Base-by-base conservation (phyloP, 2,113 vertebrate genomes). In the Chionodraco myersi region DNA sequence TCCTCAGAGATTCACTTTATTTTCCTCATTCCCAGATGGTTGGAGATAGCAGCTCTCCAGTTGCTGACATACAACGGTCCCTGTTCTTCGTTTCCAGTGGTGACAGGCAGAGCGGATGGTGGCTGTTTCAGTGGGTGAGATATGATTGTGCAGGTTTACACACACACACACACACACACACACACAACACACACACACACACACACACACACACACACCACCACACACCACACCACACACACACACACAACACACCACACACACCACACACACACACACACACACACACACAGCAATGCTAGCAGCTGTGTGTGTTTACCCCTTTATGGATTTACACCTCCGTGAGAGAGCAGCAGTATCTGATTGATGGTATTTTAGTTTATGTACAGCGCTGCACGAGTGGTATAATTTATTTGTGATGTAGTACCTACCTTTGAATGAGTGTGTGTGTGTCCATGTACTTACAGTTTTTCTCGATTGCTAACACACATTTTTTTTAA, bases 21-120 rank as follows among this genome's bases (percentile, higher is more conserved):
- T 65, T 60, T 74, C 4, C 59, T n/a, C 23, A 68, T 78, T 86
- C 78, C 75, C 82, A 87, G 83, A 90, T 88, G 87, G 75, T 67
- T 80, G 73, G 60, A 72, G 85, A 91, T 86, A 85, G 83, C 75
- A 70, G 86, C 78, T 75, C 76, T 77, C 83, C 75, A 77, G 73
- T 65, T 70, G 73, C 79, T 86, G 82, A 75, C 79, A 86, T 26
- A 60, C 53, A 89, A 67, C 10, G 26, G 83, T 69, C 69, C 65
- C 67, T 52, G 79, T 72, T 80, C 75, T 82, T 88, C 88, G 86
- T 91, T 86, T 89, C 77, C 71, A 56, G 36, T 49, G 71, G 73
- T 89, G 88, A 82, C 86, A 80, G 85, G 77, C 70, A 58, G 72
- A 86, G 75, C 10, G 57, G 63, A 73, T 36, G 52, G 66, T 21